These are phyloP conservation scores for Oncorhynchus clarkii DNA, from an alignment of 2,113 vertebrate species.

Conservation along the genomic window DNA sequence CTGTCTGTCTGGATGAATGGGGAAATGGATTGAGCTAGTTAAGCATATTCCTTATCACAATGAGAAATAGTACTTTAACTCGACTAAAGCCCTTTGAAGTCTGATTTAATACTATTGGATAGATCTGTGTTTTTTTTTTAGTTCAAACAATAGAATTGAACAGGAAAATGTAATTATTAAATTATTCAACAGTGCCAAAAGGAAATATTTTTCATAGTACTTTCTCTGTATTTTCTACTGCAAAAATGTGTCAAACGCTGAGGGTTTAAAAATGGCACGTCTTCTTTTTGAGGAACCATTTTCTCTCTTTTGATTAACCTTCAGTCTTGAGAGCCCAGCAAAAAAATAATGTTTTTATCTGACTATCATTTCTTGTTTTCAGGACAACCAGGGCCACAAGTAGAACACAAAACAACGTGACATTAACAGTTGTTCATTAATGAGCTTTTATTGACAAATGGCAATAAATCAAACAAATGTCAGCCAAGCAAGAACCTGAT, in stretches of 20 bases:
- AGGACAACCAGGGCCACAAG: no score
- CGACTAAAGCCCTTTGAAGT: constrained; percentile 69
- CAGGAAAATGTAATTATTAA: constrained; percentile 55
- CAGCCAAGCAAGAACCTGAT: no score
- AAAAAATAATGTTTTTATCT: no score
- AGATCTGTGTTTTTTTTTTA: constrained; percentile 37
- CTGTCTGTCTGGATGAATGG: constrained; percentile 52
- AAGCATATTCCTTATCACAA: constrained; percentile 69
- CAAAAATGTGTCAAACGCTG: constrained; percentile 40
- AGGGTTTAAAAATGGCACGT: background rate
- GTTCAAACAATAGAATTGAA: constrained; percentile 60
- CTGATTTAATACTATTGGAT: constrained; percentile 67
- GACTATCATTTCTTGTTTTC: no score
- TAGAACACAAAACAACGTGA: no score
- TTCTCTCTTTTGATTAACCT: constrained; percentile 44
- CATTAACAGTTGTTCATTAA: no score
- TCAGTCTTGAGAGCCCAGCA: no score
- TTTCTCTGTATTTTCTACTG: constrained; percentile 27
- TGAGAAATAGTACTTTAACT: constrained; percentile 61
- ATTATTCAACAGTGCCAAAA: constrained; percentile 58
- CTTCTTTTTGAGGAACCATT: constrained; percentile 44
- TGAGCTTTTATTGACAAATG: no score
- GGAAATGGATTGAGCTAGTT: constrained; percentile 58
- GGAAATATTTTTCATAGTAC: constrained; percentile 45
- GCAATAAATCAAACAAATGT: no score